phyloP scores from a whole-genome alignment of 1,140 invertebrate genomes.

The Chironomus tepperi region DNA sequence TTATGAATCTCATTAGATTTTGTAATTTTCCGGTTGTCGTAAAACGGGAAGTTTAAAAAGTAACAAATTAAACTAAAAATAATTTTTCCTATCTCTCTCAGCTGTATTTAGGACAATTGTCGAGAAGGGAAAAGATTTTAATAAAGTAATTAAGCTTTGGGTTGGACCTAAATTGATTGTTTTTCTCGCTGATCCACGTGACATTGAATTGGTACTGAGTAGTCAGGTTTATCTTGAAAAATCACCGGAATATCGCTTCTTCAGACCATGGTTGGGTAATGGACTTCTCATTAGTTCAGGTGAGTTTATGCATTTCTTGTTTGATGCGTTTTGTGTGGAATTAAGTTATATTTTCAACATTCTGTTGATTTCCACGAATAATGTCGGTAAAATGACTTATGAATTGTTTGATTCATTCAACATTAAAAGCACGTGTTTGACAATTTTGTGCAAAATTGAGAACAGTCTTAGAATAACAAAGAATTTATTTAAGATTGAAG shows the following conservation, averaged over 20 bases:
- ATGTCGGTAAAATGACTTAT: too few species aligned
- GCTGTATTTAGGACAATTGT: slow-evolving; percentile 58
- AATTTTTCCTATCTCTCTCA: slow-evolving; percentile 36
- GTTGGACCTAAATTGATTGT: slow-evolving; percentile 61
- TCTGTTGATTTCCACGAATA: too few species aligned
- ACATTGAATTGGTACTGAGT: slow-evolving; percentile 63
- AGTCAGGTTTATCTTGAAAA: slow-evolving; percentile 68
- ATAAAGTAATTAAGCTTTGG: slow-evolving; percentile 56
- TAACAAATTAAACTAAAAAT: background rate
- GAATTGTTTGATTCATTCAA: too few species aligned
- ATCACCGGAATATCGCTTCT: slow-evolving; percentile 59
- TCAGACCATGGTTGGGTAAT: slow-evolving; percentile 65
- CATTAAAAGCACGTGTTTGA: too few species aligned
- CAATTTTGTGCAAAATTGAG: too few species aligned
- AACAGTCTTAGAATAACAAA: too few species aligned
- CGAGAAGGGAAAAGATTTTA: slow-evolving; percentile 45
- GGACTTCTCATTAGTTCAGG: slow-evolving; percentile 66
- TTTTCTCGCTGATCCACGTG: slow-evolving; percentile 61
- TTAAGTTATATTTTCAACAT: background rate
- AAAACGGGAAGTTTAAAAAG: background rate
- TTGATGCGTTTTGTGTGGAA: background rate
- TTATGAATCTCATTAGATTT: background rate
- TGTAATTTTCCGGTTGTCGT: background rate
- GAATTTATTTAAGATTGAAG: too few species aligned
- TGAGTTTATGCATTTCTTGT: slow-evolving; percentile 40